Evolutionary conservation across 92 coral and sea anemone genomes (phyloP), one percentile per base, ranked within the genome.

Genomic region (Epizoanthus fatuus): DNA sequence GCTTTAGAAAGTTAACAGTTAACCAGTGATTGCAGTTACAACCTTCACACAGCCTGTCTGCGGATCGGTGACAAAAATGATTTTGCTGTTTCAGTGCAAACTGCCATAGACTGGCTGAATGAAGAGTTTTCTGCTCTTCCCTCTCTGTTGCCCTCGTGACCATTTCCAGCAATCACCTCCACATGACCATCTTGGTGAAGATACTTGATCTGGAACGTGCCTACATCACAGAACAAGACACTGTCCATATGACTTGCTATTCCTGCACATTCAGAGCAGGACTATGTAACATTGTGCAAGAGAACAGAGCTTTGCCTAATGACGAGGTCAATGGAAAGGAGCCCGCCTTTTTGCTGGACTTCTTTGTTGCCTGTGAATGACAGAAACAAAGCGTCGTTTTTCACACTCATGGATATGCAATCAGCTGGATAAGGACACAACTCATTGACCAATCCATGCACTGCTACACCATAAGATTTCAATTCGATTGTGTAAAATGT

Each of bases 401-500:
- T 22, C 72, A 17, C 84, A 40, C 55, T 38, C 70, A 35, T 14
- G 70, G 71, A 63, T 62, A 63, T 39, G 55, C 78, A 81, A 40
- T 63, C 72, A 81, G 59, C 54, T 8, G 78, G 77, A 54, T 68
- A 81, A 68, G 12, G 63, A 55, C 51, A 81, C 32, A 68, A 81
- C 54, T 67, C 32, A 76, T 67, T 81, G 42, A 81, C 59, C 63
- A 19, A 59, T 79, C 84, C 84, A n/a, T 62, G 19, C 63, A 69
- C 77, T 52, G 73, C 86, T 32, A 68, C 77, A 49, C 54, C 66
- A 9, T 81, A n/a, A 42, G 60, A 66, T 64, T 81, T 59, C 75
- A 81, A 47, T 57, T 72, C 73, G 44, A 81, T 68, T 60, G 73
- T 51, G 67, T 81, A 81, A 79, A 81, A 66, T 20, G 39, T 63